Conservation (phyloP, 2,113 vertebrate species). For the Neoarius graeffei region DNA sequence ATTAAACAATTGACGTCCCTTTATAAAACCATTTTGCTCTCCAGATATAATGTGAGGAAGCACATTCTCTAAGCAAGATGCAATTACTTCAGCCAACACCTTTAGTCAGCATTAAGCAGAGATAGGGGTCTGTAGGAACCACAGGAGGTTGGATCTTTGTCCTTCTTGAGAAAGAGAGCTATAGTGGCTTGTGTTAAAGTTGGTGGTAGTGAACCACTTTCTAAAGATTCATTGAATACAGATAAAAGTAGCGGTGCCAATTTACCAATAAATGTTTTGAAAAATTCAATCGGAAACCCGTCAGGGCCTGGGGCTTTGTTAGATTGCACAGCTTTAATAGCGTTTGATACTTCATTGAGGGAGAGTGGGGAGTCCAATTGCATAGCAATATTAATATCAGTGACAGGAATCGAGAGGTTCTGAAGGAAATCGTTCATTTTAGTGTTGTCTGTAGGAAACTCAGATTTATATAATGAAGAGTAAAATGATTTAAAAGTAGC, state of each 20-base stretch:
- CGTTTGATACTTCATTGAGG: constrained; percentile 9
- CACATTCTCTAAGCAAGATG: constrained; percentile 22
- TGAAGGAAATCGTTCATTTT: neutral
- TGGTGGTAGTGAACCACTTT: neutral
- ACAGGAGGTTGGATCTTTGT: neutral
- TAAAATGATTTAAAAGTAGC: constrained; percentile 2
- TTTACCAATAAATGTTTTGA: too few relatives aligned
- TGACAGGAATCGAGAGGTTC: neutral
- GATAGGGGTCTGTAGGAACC: neutral
- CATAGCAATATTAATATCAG: neutral
- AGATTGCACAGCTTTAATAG: too few relatives aligned
- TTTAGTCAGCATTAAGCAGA: neutral
- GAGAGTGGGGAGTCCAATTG: constrained; percentile 27
- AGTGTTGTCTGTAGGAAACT: constrained; percentile 17
- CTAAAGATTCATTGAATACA: constrained; percentile 14
- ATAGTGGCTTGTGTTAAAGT: constrained; percentile 21
- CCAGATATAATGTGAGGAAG: neutral
- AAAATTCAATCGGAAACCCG: too few relatives aligned
- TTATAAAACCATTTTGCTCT: neutral
- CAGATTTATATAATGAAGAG: constrained; percentile 8
- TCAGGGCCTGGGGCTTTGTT: too few relatives aligned
- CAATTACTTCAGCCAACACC: neutral
- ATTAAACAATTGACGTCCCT: constrained; percentile 20
- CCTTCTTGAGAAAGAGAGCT: neutral
- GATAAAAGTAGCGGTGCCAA: neutral